Evolutionary conservation across 2,113 vertebrate species (phyloP).

Genomic region (Entelurus aequoreus): DNA sequence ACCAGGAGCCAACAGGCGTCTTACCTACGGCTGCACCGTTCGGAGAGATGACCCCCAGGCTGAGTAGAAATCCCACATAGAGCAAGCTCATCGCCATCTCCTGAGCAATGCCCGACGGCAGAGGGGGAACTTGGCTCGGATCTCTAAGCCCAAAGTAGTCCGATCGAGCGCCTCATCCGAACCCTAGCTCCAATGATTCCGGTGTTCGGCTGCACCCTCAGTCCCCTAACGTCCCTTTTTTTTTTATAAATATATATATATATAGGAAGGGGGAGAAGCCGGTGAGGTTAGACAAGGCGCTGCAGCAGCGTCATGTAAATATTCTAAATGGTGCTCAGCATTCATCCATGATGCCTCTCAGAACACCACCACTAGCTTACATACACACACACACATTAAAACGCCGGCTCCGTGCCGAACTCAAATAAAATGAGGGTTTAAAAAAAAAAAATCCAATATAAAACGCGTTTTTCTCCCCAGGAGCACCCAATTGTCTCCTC

Average conservation of each 20-base stretch:
- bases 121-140: conserved; percentile 58
- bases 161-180: conserved; percentile 67
- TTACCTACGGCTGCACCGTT: conserved; percentile 67
- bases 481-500: conserved; percentile 40
- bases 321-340: conserved; percentile 55
- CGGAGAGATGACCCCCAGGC: conserved; percentile 58
- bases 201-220: conserved; percentile 48
- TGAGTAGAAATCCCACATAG: conserved; percentile 67
- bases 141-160: conserved; percentile 43
- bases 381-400: conserved; percentile 14
- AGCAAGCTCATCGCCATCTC: conserved; percentile 70
- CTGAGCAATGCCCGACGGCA: conserved; percentile 64
- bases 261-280: conserved; percentile 34
- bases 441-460: conserved; percentile 20
- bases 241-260: neutral
- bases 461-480: conserved; percentile 32
- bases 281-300: conserved; percentile 48
- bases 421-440: conserved; percentile 19
- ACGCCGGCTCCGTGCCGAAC: conserved; percentile 20
- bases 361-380: conserved; percentile 23
- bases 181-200: conserved; percentile 49
- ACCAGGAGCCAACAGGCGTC: conserved; percentile 47
- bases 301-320: conserved; percentile 58
- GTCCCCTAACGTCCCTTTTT: conserved; percentile 39
- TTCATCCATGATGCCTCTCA: conserved; percentile 61